These are phyloP conservation scores for Lasiurus cinereus DNA, from an alignment of 2,113 vertebrate genomes.

Conservation along the genomic window DNA sequence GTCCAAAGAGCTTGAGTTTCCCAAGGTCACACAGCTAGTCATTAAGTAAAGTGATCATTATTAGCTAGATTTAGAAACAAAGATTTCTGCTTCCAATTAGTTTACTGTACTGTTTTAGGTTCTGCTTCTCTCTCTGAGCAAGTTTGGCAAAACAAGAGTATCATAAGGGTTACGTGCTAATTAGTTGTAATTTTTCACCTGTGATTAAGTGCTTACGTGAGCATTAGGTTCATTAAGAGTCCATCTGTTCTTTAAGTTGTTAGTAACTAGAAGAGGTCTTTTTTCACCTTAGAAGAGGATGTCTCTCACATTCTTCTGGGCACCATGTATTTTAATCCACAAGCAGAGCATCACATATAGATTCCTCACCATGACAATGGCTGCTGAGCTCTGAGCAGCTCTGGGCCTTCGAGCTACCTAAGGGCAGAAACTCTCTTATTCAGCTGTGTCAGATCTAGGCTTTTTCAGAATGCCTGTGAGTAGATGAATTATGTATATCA, in stretches of 20 bases:
- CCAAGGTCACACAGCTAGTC: neutral
- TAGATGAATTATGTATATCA: too few species aligned
- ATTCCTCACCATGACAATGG: neutral
- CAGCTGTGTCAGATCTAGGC: neutral
- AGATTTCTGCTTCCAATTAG: neutral
- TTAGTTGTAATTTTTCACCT: neutral
- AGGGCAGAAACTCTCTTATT: neutral
- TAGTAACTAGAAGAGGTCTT: neutral
- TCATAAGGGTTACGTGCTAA: neutral
- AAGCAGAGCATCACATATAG: neutral
- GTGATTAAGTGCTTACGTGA: neutral
- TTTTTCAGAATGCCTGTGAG: neutral
- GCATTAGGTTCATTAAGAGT: neutral
- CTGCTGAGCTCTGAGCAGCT: neutral
- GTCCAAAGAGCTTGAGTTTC: neutral
- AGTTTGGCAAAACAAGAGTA: neutral
- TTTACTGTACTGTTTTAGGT: neutral
- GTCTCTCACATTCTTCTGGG: too few species aligned
- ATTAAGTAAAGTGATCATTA: slow-evolving; percentile 20
- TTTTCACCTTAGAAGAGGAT: neutral
- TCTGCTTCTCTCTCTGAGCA: neutral
- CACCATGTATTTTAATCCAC: neutral
- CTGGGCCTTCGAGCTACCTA: neutral
- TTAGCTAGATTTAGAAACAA: slow-evolving; percentile 54
- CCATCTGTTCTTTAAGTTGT: neutral